Evolutionary conservation across 2,888 invertebrate genomes (phyloP).

Genomic region (Argyresthia albistria): DNA sequence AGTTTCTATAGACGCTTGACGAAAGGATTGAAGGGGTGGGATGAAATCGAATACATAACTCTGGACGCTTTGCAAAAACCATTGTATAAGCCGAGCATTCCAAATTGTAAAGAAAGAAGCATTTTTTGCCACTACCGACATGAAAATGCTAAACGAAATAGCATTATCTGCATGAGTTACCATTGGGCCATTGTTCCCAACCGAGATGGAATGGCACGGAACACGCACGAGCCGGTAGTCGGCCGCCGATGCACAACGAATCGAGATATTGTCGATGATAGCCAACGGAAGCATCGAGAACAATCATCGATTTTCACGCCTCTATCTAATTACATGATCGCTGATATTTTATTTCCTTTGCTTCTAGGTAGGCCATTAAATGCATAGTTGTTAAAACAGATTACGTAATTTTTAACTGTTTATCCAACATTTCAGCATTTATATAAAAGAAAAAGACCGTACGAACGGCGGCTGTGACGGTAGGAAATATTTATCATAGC

Average conservation of each 20-base stretch:
- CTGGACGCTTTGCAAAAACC: too few species aligned
- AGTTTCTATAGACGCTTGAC: too few species aligned
- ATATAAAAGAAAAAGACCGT: too few species aligned
- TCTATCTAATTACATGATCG: slow-evolving; percentile 23
- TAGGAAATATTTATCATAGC: too few species aligned
- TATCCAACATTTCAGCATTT: too few species aligned
- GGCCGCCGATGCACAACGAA: slow-evolving; percentile 20
- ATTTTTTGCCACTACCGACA: slow-evolving; percentile 7
- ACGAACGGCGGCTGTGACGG: too few species aligned
- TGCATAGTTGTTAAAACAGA: too few species aligned
- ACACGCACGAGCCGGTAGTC: slow-evolving; percentile 16
- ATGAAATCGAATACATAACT: too few species aligned
- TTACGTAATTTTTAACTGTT: too few species aligned
- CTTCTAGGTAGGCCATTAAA: background rate
- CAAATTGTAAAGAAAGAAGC: too few species aligned
- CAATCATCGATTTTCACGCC: slow-evolving; percentile 29
- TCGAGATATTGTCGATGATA: slow-evolving; percentile 22
- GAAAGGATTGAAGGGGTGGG: too few species aligned
- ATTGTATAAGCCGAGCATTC: too few species aligned
- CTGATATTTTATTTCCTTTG: slow-evolving; percentile 1
- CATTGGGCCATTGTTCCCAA: slow-evolving; percentile 41
- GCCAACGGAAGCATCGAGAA: slow-evolving; percentile 18
- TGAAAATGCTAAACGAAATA: slow-evolving; percentile 23
- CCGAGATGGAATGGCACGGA: slow-evolving; percentile 27
- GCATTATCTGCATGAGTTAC: slow-evolving; percentile 25